Evolutionary conservation across 2,888 invertebrate species (phyloP), one percentile per base, ranked within the genome.

Genomic region (Petrophora chlorosata): DNA sequence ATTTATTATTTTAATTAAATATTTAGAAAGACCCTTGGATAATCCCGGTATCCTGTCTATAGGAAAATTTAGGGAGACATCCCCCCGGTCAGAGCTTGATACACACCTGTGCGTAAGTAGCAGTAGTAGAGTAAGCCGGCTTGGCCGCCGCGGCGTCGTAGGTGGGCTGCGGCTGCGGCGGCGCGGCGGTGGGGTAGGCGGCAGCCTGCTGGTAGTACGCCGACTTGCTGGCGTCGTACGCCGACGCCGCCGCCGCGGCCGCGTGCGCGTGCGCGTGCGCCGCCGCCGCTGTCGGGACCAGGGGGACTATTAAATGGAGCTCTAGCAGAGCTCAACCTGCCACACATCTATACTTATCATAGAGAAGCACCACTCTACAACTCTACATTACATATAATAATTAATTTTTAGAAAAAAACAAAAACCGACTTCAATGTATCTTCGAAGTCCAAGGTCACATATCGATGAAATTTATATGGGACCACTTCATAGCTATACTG

Each of bases 141-240:
- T 94, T 94, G 34, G 94, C 92, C 13, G 92, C 88, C 14, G 90
- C 76, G 32, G 91, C 73, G 66, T 92, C 92, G 79, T 93, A 92
- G 58, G 92, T 83, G 25, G 92, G 91, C 59, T 92, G 92, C 35
- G 91, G 91, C 69, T 92, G 92, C 34, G 92, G 92, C 23, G 92
- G 92, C 40, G 93, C 94, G 9, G 86, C 81, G 10, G 85, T 56
- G 5, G 94, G 93, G 76, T 94, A 93, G 35, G 93, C 92, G 26
- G 94, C 93, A 32, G 93, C 94, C 63, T 95, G 94, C 82, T 96
- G 96, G 81, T 96, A 96, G 82, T 96, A 96, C 54, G 94, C 95
- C 1, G 95, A 94, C 85, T 96, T 95, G 69, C 95, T 94, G 8
- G 96, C 94, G 90, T 95, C 96, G 91, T 95, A 95, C 32, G 94